Conservation (phyloP, 2,888 invertebrate species). For the Macrosiphum euphorbiae region DNA sequence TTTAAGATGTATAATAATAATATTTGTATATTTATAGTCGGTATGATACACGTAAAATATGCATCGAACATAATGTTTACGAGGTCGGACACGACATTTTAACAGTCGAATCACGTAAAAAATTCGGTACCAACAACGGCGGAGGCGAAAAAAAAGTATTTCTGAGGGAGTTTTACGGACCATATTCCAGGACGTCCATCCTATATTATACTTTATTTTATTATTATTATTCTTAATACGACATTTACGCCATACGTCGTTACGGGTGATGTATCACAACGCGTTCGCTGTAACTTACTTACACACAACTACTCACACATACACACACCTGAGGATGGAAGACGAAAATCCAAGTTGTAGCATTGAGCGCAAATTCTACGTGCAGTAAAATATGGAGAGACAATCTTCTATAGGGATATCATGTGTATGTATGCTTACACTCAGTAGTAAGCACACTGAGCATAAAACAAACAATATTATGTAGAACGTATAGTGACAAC, state of each 20-base stretch:
- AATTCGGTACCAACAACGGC: neutral
- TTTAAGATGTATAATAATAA: too few relatives aligned
- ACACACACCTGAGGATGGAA: neutral
- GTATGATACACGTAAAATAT: neutral
- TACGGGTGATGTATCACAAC: neutral
- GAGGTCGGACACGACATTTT: neutral
- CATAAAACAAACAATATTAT: neutral
- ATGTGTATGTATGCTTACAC: neutral
- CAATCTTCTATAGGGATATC: neutral
- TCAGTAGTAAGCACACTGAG: neutral
- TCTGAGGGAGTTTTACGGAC: neutral
- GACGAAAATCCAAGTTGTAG: neutral
- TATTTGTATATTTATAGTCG: neutral
- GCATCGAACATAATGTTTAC: constrained; percentile 7
- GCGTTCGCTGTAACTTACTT: neutral
- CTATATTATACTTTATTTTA: constrained; percentile 1
- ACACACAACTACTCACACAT: neutral
- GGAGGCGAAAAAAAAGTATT: neutral
- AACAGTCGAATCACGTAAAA: constrained; percentile 31
- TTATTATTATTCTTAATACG: neutral
- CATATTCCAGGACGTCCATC: neutral
- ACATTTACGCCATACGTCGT: neutral
- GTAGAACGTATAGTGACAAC: neutral
- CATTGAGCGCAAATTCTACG: neutral
- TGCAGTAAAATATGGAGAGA: neutral